These are phyloP conservation scores for Triplophysa rosa DNA, from an alignment of 2,113 vertebrate genomes.

Conservation along the genomic window DNA sequence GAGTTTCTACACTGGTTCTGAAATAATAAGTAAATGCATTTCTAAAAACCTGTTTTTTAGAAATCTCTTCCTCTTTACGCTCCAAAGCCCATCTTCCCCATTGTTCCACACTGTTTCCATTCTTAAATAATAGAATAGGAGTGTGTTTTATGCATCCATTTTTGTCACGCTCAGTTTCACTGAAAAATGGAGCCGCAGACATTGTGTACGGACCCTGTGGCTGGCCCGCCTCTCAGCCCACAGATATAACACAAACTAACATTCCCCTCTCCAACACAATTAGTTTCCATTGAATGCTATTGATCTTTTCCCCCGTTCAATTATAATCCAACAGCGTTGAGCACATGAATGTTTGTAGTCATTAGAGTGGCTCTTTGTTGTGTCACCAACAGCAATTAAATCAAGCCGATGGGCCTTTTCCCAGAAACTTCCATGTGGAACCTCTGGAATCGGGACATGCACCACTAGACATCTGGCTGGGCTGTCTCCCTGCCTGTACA, in stretches of 20 bases:
- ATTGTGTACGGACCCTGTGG: conserved; percentile 10
- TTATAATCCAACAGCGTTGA: conserved; percentile 73
- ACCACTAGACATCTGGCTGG: conserved; percentile 69
- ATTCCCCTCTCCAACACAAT: conserved; percentile 65
- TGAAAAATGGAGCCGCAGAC: conserved; percentile 52
- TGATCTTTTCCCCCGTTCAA: conserved; percentile 72
- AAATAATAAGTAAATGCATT: background rate
- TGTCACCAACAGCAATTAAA: conserved; percentile 78
- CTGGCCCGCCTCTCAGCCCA: conserved; percentile 51
- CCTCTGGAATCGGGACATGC: conserved; percentile 71
- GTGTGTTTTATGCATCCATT: conserved; percentile 70
- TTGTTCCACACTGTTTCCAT: conserved; percentile 63
- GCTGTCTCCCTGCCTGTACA: conserved; percentile 56
- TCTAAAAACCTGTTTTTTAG: background rate
- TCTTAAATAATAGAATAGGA: conserved; percentile 77
- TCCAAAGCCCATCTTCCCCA: conserved; percentile 54
- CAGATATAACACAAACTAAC: conserved; percentile 50
- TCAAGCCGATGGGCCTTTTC: conserved; percentile 67
- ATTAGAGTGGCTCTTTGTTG: conserved; percentile 76
- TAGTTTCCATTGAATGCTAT: conserved; percentile 79
- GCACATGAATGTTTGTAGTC: conserved; percentile 73
- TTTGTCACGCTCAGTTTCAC: conserved; percentile 77
- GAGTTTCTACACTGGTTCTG: no score
- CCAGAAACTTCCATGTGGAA: conserved; percentile 64
- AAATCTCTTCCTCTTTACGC: background rate